Evolutionary conservation across 2,888 invertebrate genomes (phyloP), one percentile per base, ranked within the genome.

Genomic region (Eumacrocentrus americanus): DNA sequence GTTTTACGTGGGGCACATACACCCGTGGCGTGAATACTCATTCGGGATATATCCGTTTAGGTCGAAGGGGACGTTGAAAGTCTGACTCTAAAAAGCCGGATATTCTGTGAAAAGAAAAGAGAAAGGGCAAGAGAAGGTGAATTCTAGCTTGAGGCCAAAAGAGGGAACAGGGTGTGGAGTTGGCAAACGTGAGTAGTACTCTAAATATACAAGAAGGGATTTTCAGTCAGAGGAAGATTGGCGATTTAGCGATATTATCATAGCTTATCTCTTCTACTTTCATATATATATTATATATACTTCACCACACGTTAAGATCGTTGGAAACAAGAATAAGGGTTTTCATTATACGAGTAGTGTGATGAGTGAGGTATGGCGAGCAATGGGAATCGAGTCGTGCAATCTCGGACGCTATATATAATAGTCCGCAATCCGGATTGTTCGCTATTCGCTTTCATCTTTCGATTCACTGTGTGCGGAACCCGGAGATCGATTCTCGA

Each of bases 191-290:
- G 22, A 16, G 11, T 20, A 44, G 29, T 29, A n/a, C 22, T 2
- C 20, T 20, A 12, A 38, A 16, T 16, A 38, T 38, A 38, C 38
- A 12, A 12, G 6, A 12, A 38, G 38, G 38, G 16, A 14, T 38
- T 44, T 42, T 20, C 34, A 12, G 25, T 14, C 54, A 12, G 46
- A 34, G 47, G n/a, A 35, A 56, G 47, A 56, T 56, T 56, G 56
- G 35, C 37, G 56, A 46, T 52, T 52, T 40, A 52, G 25, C 40
- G 56, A 35, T 46, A 46, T 37, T 35, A 47, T 37, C 46, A 44
- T 29, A 9, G 29, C 29, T 29, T 29, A 29, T 29, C 29, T 29
- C n/a, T n/a, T 29, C 9, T 6, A 29, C 29, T 4, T 29, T 29
- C 9, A 29, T 29, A 29, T 6, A 29, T 29, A 29, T n/a, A n/a